phyloP scores from a whole-genome alignment of 2,797 vertebrate species.

The Leptoclinus maculatus region DNA sequence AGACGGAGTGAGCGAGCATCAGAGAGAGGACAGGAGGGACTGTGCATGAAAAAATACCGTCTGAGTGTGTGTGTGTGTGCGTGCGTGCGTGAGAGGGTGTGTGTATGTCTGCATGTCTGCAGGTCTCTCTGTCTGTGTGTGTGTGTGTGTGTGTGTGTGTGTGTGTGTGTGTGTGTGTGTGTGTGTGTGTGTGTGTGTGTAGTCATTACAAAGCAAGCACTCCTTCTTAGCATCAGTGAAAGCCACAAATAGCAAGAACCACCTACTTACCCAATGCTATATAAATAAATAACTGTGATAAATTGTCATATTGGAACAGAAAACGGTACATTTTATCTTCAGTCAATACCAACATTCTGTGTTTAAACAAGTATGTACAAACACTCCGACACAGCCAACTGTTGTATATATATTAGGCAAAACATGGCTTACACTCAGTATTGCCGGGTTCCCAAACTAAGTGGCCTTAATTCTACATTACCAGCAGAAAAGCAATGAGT shows the following conservation, averaged over 20 bases:
- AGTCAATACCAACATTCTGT: background rate
- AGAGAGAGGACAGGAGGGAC: slow-evolving; percentile 36
- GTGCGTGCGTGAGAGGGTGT: background rate
- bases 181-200: slow-evolving; percentile 9
- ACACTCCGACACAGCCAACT: slow-evolving; percentile 11
- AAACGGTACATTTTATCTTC: slow-evolving; percentile 22
- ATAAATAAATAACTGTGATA: slow-evolving; percentile 26
- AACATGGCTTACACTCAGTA: background rate
- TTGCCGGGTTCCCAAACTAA: background rate
- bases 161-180: slow-evolving; percentile 21
- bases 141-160: background rate
- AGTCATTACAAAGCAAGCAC: slow-evolving; percentile 50
- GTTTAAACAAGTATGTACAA: slow-evolving; percentile 13
- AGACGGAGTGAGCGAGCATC: slow-evolving; percentile 7
- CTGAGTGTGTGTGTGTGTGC: background rate
- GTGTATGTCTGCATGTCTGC: slow-evolving; percentile 6
- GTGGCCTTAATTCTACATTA: background rate
- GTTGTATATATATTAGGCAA: background rate
- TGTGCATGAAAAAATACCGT: slow-evolving; percentile 28
- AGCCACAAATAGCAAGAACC: slow-evolving; percentile 61
- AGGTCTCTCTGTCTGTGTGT: slow-evolving; percentile 4
- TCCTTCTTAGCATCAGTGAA: slow-evolving; percentile 59
- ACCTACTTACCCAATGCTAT: slow-evolving; percentile 30
- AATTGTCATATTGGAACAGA: slow-evolving; percentile 26
- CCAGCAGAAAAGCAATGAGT: background rate